Base-by-base conservation (phyloP, 2,797 vertebrate genomes). In the Hyperoplus immaculatus region DNA sequence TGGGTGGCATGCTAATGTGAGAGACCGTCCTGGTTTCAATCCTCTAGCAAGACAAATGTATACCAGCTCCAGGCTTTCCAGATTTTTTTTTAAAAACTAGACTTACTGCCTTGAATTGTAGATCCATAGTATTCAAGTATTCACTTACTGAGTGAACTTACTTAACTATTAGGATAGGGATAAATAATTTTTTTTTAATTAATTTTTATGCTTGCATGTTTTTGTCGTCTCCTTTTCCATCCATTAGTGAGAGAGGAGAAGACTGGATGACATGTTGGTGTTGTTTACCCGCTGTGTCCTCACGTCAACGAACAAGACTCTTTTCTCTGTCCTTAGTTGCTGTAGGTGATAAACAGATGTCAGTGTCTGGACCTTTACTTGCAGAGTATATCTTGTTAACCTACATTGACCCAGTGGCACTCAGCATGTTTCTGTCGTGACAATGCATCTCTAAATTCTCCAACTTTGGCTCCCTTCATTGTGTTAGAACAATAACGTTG, bases 341-440 rank as follows among this genome's bases (percentile, higher is more conserved):
- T 61, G 45, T 12, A 38, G 46, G 11, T 0, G 49, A 79, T 71
- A 77, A 86, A 82, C 70, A 85, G 77, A 76, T 68, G 60, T 65
- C 53, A 29, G 18, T n/a, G 12, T 54, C 75, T 41, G 50, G n/a
- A 59, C 15, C 54, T 38, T 49, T 8, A 55, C 62, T 29, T 38
- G n/a, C 2, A 45, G 29, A 50, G 55, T 12, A 55, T 58, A 21
- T 51, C 3, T 36, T 13, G 2, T 72, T 72, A 13, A 18, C 39
- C 11, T 66, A 2, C 58, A 72, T 41, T 72, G 84, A 80, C 18
- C 66, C 77, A 63, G 16, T 4, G 43, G 39, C 72, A 29, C 29
- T 29, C 29, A 67, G 5, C 14, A 5, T n/a, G 62, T 59, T 46
- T 72, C 13, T 38, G 9, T 38, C 10, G 2, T 12, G 50, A 64